Percentiles rank a stretch among this genome's conserved stretches.
Evolutionary conservation across 2,888 invertebrate genomes (phyloP).

Genomic region (Pollenia angustigena): DNA sequence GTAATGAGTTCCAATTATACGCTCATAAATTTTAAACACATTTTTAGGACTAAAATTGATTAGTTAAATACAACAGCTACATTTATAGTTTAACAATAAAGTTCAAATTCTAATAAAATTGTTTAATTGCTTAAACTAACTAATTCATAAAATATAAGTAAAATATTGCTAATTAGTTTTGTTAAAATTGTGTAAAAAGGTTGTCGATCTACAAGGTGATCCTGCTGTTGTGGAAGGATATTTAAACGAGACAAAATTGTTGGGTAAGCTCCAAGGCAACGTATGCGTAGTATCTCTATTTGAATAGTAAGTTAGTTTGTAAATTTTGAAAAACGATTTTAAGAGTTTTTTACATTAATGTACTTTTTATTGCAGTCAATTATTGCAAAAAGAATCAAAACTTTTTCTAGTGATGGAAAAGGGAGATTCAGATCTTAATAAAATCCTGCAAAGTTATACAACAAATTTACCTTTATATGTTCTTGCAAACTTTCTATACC

Average conservation of each 20-base stretch:
- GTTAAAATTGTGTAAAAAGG: conserved; percentile 86
- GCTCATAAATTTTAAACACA: too few relatives aligned
- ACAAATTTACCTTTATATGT: conserved; percentile 89
- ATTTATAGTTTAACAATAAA: too few relatives aligned
- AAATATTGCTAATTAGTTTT: neutral
- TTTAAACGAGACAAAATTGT: conserved; percentile 93
- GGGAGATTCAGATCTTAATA: conserved; percentile 94
- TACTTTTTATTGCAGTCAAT: conserved; percentile 87
- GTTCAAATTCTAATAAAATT: too few relatives aligned
- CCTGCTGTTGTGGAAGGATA: conserved; percentile 90
- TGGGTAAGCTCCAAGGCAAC: conserved; percentile 92
- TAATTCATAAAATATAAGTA: too few relatives aligned
- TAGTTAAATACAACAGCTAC: too few relatives aligned
- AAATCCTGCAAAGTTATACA: conserved; percentile 88
- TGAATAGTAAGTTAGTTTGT: conserved; percentile 90
- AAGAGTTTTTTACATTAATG: conserved; percentile 3
- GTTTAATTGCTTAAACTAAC: too few relatives aligned
- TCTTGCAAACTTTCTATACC: conserved; percentile 95
- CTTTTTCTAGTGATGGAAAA: conserved; percentile 96
- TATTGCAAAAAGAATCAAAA: conserved; percentile 86
- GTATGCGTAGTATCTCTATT: conserved; percentile 92
- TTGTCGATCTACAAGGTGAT: conserved; percentile 92
- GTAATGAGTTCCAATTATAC: too few relatives aligned
- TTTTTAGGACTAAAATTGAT: too few relatives aligned
- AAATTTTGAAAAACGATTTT: neutral